Percentiles rank a stretch among this genome's conserved stretches.
Conservation (phyloP, 1,140 invertebrate species). For the Melipona quadrifasciata region DNA sequence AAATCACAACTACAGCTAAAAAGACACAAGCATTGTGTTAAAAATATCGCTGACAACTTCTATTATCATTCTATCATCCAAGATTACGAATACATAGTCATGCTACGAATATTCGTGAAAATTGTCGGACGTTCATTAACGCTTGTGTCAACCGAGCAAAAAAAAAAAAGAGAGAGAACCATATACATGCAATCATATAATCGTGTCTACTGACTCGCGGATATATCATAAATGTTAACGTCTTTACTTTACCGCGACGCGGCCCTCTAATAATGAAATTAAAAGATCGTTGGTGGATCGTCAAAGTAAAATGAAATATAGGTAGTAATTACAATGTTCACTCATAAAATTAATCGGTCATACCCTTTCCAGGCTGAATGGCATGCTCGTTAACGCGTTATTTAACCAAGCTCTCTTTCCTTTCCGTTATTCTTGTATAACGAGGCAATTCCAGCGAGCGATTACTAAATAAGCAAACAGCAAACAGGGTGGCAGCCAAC, state of each 20-base stretch:
- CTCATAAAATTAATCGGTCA: not conserved
- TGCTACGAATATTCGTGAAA: not conserved
- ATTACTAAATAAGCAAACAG: conserved; percentile 39
- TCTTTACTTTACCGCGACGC: not conserved
- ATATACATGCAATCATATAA: not conserved
- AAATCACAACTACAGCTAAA: not conserved
- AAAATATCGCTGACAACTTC: too few relatives aligned
- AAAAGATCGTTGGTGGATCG: not conserved
- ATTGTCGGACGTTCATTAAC: not conserved
- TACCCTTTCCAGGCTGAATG: not conserved
- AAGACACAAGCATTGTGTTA: not conserved
- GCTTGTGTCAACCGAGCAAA: not conserved
- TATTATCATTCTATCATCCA: not conserved
- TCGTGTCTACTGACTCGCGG: not conserved
- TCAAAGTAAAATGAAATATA: not conserved
- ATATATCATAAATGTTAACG: not conserved
- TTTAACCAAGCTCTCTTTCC: not conserved
- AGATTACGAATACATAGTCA: too few relatives aligned
- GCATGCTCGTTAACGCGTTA: conserved; percentile 1
- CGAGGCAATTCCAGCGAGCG: conserved; percentile 17
- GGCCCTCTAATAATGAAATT: not conserved
- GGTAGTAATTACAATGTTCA: conserved; percentile 10
- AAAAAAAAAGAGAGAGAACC: not conserved
- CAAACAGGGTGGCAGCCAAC: conserved; percentile 13
- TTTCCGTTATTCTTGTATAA: conserved; percentile 25